A percentile compares a stretch with the other conserved stretches of the same genome.
Evolutionary conservation across 2,888 invertebrate genomes (phyloP).

Genomic region (Meghimatium bilineatum): DNA sequence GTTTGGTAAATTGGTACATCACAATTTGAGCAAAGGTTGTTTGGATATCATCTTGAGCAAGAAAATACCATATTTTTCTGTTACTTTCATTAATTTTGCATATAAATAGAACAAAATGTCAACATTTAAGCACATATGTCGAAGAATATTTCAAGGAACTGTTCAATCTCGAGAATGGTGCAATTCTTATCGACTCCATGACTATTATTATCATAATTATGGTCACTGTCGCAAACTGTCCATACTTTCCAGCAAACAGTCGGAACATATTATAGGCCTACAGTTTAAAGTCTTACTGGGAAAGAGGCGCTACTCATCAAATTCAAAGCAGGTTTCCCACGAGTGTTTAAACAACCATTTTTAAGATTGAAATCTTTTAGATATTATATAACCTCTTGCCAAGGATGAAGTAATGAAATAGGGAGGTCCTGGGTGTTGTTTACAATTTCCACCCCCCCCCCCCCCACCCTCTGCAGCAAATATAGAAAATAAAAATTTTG

Average conservation of each 20-base stretch:
- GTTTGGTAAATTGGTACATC: too few relatives aligned
- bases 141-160: not conserved
- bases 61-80: not conserved
- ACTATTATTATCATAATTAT: not conserved
- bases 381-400: too few relatives aligned
- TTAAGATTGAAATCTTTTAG: too few relatives aligned
- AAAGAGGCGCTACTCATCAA: not conserved
- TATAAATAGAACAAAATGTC: not conserved
- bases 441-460: too few relatives aligned
- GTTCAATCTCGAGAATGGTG: not conserved
- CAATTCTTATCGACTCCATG: not conserved
- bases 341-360: too few relatives aligned
- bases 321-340: constrained; percentile 3
- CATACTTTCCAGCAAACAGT: not conserved
- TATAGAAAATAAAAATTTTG: too few relatives aligned
- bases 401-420: too few relatives aligned
- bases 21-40: not conserved
- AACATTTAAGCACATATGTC: not conserved
- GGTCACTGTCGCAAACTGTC: not conserved
- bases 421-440: too few relatives aligned
- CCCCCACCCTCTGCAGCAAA: too few relatives aligned
- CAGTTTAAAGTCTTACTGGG: not conserved
- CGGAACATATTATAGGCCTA: too few relatives aligned
- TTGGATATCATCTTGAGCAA: not conserved
- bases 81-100: not conserved